Evolutionary conservation across 2,113 vertebrate species (phyloP), one percentile per base, ranked within the genome.

Genomic region (Platanista minor): DNA sequence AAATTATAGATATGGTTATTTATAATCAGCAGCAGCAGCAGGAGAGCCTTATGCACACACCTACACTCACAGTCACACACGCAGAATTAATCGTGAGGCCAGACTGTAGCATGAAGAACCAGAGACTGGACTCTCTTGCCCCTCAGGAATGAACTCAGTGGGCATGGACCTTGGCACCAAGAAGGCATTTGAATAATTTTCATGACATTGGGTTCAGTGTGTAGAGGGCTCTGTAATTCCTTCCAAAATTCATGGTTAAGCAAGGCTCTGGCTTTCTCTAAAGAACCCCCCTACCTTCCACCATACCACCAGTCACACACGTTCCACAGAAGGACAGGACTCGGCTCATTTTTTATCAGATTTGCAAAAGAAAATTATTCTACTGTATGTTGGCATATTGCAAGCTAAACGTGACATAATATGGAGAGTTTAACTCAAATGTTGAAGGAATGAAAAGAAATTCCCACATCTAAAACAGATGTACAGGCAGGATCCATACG

Each of bases 381-480:
- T 29, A 77, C 49, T 95, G 57, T 71, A 86, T 62, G 69, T 87
- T 97, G 96, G 89, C 90, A 85, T 95, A 52, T 82, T 64, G 57
- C 59, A 95, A 87, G 66, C 71, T 90, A 25, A 52, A 7, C 86
- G 72, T 96, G 90, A 93, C 87, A 85, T 91, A 86, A 74, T 77
- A 57, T 81, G 86, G 78, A 94, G 94, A 95, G 59, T 97, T 97
- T 87, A 97, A 94, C 77, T 94, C 88, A 89, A 90, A 85, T 85
- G 93, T 91, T 5, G 52, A 97, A 97, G 90, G 93, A 97, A 95
- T 96, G 94, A 17, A 5, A 54, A 83, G 74, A 90, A 82, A 96
- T 39, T 52, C 88, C 59, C 91, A 96, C 95, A 96, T 96, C 90
- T 97, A 95, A 97, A 97, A 95, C 95, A 98, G 97, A 98, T 97